Base-by-base conservation (phyloP, 2,113 vertebrate species). In the Nothoprocta pentlandii region DNA sequence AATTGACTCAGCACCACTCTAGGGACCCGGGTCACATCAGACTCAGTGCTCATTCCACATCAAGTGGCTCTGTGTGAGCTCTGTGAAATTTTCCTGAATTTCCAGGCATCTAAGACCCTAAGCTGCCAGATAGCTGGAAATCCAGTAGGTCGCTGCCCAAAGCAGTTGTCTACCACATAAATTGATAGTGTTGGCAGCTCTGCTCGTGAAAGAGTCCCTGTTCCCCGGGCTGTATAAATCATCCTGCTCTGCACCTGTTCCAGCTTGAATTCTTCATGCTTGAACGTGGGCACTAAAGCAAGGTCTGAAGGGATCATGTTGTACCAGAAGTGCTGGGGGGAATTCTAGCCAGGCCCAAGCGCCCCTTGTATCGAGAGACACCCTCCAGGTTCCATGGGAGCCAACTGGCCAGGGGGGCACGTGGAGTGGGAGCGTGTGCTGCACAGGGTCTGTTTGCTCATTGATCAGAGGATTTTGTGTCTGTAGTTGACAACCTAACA, bases 141-240 rank as follows among this genome's bases (percentile, higher is more conserved):
- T 96, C 89, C 89, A 93, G 91, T 94, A 84, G 94, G 89, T 93
- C 90, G 62, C 89, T 96, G 96, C 96, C 92, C 92, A 95, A 92
- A 96, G 94, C 96, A 96, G 96, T 96, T 96, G 96, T 95, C 96
- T 94, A 90, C 86, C 92, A 93, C 96, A 96, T 96, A 96, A 96
- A 96, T 96, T 96, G 96, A 95, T 96, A 85, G 94, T 1, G 20
- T 82, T 96, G 96, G 95, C 96, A 96, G 95, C 86, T 96, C 92
- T 89, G 96, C 86, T 93, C 93, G 89, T 95, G 96, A 96, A 96
- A 94, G 92, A 53, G 91, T 79, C 91, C 89, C 94, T 93, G 95
- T 96, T 96, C 92, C 91, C 92, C 92, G 91, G 95, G 93, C 89
- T 95, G 89, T 87, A 66, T 96, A 96, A 95, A 96, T 96, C 96